phyloP scores from a whole-genome alignment of 2,797 vertebrate genomes.

The Phoxinus dragarum region DNA sequence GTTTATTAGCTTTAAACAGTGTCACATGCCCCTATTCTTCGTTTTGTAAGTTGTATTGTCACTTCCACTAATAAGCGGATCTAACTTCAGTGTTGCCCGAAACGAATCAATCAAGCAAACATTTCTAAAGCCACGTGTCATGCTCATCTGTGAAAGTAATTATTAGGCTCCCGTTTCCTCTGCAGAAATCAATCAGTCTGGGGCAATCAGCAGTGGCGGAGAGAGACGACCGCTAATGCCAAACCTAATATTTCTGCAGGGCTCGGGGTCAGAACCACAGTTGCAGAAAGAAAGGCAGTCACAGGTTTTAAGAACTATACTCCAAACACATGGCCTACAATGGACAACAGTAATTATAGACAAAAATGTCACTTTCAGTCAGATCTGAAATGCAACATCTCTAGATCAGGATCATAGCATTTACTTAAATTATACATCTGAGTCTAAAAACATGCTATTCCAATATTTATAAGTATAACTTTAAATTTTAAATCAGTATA shows the following conservation, averaged over 20 bases:
- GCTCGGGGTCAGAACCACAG: background rate
- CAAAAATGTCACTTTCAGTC: background rate
- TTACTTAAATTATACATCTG: background rate
- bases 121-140: constrained; percentile 1
- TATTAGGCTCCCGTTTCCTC: constrained; percentile 48
- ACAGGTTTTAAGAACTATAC: background rate
- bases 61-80: constrained; percentile 16
- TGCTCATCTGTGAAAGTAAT: constrained; percentile 43
- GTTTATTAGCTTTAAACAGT: constrained; percentile 17
- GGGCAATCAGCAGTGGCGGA: constrained; percentile 28
- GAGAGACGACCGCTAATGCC: constrained; percentile 18
- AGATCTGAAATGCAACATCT: background rate
- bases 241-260: constrained; percentile 27
- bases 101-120: constrained; percentile 4
- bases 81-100: constrained; percentile 16
- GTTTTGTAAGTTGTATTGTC: background rate
- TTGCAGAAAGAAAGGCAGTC: background rate
- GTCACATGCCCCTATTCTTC: background rate
- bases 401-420: background rate
- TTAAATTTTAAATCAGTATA: background rate
- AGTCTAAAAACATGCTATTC: background rate
- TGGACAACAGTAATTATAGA: background rate
- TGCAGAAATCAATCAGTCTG: constrained; percentile 52
- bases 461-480: background rate
- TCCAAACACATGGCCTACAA: background rate